A percentile compares a stretch with the other conserved stretches of the same genome.
Evolutionary conservation across 2,888 invertebrate species (phyloP).

Genomic region (Torymus texanus): DNA sequence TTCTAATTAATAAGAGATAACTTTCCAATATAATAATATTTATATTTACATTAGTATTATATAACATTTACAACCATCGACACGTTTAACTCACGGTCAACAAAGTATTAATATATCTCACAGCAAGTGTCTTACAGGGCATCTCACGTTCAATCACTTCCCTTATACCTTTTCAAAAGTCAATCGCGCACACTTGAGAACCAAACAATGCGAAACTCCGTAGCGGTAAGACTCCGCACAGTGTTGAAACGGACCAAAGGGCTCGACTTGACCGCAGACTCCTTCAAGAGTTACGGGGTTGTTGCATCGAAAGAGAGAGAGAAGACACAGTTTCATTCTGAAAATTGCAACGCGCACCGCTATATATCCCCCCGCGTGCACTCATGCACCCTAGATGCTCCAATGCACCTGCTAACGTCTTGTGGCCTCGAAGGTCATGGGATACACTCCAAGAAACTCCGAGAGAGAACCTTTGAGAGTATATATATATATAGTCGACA

Average conservation of each 20-base stretch:
- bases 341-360: conserved; percentile 68
- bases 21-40: too few relatives aligned
- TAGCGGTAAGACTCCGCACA: too few relatives aligned
- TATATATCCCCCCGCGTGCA: too few relatives aligned
- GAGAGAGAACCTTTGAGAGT: background rate
- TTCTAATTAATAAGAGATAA: too few relatives aligned
- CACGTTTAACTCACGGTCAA: too few relatives aligned
- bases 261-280: conserved; percentile 68
- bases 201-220: conserved; percentile 7
- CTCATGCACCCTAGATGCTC: conserved; percentile 62
- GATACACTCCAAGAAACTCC: conserved; percentile 31
- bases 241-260: too few relatives aligned
- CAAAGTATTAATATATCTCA: too few relatives aligned
- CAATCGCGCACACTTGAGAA: conserved; percentile 28
- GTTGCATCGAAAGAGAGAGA: conserved; percentile 57
- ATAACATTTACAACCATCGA: too few relatives aligned
- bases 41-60: too few relatives aligned
- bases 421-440: conserved; percentile 54
- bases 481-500: background rate
- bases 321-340: conserved; percentile 60
- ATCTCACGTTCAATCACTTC: too few relatives aligned
- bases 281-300: conserved; percentile 60
- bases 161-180: too few relatives aligned
- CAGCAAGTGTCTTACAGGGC: too few relatives aligned
- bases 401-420: conserved; percentile 68